phyloP scores from a whole-genome alignment of 2,113 vertebrate genomes.

The Chauna torquata region DNA sequence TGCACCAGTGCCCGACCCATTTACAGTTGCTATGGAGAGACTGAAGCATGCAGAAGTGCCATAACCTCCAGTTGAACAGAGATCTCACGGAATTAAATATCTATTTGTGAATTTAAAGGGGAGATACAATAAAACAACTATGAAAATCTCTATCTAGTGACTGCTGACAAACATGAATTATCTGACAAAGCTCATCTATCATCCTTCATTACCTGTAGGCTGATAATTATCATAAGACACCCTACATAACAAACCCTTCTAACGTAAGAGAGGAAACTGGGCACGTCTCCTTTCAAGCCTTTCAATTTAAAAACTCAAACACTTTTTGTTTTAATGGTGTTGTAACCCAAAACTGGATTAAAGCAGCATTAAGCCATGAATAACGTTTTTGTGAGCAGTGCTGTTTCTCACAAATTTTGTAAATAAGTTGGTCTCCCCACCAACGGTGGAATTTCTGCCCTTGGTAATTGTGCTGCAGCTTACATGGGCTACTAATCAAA shows the following conservation, averaged over 20 bases:
- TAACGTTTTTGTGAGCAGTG: neutral
- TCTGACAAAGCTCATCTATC: neutral
- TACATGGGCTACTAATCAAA: neutral
- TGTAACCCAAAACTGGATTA: neutral
- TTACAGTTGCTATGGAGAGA: constrained; percentile 43
- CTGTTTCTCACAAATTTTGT: neutral
- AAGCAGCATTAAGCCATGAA: neutral
- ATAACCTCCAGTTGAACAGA: neutral
- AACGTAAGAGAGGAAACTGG: neutral
- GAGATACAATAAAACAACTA: neutral
- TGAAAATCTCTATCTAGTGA: neutral
- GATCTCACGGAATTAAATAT: neutral
- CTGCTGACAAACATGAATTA: neutral
- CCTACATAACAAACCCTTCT: neutral
- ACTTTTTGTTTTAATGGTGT: neutral
- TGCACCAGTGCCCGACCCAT: neutral
- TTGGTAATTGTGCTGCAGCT: neutral
- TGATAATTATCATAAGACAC: neutral
- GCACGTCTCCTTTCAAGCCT: neutral
- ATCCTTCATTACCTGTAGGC: neutral
- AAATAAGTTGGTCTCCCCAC: neutral
- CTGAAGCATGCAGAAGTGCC: neutral
- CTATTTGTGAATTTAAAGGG: neutral
- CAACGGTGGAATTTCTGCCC: neutral
- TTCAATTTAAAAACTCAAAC: neutral